Conservation (phyloP, 2,797 vertebrate genomes). For the Pelochelys cantorii region DNA sequence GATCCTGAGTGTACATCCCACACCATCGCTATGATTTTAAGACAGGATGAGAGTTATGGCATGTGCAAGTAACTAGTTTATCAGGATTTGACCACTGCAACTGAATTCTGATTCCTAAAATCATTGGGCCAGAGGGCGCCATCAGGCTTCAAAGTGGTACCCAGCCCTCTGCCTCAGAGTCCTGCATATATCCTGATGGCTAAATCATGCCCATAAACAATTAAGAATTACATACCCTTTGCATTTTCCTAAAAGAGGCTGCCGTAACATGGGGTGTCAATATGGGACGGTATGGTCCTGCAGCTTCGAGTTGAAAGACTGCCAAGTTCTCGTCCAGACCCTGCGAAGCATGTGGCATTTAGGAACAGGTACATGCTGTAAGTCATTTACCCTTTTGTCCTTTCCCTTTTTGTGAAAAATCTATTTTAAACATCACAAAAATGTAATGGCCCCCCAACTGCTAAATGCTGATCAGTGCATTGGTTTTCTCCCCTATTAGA, state of each 20-base stretch:
- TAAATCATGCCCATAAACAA: background rate
- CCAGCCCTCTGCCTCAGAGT: background rate
- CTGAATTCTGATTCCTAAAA: background rate
- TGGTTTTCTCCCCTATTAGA: background rate
- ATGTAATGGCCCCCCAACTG: background rate
- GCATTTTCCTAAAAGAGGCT: background rate
- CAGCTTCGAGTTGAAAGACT: background rate
- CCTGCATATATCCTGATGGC: background rate
- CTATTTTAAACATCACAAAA: background rate
- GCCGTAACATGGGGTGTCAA: background rate
- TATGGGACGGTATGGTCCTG: background rate
- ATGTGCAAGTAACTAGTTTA: background rate
- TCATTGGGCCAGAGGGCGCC: too few relatives aligned
- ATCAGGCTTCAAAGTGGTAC: background rate
- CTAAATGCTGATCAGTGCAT: background rate
- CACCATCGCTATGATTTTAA: background rate
- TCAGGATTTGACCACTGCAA: fast-evolving
- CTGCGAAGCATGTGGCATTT: background rate
- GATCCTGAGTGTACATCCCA: background rate
- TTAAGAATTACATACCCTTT: background rate
- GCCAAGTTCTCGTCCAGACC: background rate
- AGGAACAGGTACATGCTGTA: background rate
- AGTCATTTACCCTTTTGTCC: background rate
- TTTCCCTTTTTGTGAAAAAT: background rate
- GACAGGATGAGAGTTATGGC: fast-evolving